Conservation (phyloP, 2,888 invertebrate genomes). For the Pandemis cinnamomeana region DNA sequence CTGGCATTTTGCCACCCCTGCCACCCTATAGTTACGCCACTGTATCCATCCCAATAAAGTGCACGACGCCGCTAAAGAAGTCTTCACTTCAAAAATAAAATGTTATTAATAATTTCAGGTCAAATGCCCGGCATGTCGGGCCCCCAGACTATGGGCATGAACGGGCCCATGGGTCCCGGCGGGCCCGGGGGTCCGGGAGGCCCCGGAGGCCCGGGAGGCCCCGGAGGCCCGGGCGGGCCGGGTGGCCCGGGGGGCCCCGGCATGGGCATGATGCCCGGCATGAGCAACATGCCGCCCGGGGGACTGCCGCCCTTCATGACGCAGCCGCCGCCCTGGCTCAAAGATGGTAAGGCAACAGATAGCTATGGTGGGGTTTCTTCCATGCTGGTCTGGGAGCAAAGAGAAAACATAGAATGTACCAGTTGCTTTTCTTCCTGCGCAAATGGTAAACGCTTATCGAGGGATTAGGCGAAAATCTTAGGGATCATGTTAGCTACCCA, state of each 20-base stretch:
- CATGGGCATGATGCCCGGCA: constrained; percentile 55
- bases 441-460: too few species aligned
- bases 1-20: too few species aligned
- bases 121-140: constrained; percentile 54
- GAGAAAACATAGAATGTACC: too few species aligned
- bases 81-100: neutral
- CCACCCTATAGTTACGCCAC: too few species aligned
- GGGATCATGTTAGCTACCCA: too few species aligned
- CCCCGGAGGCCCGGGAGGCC: constrained; percentile 34
- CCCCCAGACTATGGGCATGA: constrained; percentile 48
- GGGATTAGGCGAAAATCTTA: too few species aligned
- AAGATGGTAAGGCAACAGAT: constrained; percentile 59
- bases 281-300: constrained; percentile 48
- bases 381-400: too few species aligned
- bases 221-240: constrained; percentile 52
- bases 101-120: constrained; percentile 43
- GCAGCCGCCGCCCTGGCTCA: constrained; percentile 75
- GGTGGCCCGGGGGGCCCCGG: constrained; percentile 46
- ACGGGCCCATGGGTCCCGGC: constrained; percentile 7
- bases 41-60: too few species aligned
- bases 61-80: too few species aligned
- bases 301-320: constrained; percentile 67
- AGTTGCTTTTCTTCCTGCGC: too few species aligned
- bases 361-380: too few species aligned
- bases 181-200: neutral